These are phyloP conservation scores for Microtus richardsoni DNA, from an alignment of 2,113 vertebrate species.

Conservation along the genomic window DNA sequence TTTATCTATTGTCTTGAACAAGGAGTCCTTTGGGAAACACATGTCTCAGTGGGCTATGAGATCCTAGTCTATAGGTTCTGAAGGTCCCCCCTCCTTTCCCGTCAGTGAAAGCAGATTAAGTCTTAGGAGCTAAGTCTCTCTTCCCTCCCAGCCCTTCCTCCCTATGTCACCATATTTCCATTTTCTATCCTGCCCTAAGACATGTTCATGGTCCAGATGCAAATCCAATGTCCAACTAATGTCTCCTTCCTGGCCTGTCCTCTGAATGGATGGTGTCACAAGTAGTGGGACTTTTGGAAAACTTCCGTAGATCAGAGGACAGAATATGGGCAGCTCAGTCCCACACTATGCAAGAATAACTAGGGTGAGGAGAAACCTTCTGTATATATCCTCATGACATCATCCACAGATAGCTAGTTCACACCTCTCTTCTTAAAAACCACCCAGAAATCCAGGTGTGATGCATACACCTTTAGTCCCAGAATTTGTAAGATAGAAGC, in stretches of 20 bases:
- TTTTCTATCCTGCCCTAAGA: background rate
- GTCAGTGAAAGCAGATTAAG: background rate
- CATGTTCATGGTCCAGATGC: background rate
- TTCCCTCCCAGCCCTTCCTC: background rate
- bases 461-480: background rate
- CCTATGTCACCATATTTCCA: background rate
- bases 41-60: no score
- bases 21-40: background rate
- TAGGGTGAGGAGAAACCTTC: background rate
- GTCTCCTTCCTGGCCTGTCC: background rate
- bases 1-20: background rate
- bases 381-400: no score
- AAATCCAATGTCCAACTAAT: background rate
- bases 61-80: background rate
- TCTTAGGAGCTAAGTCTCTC: no score
- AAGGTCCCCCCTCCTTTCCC: background rate
- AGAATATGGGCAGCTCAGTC: background rate
- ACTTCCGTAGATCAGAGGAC: background rate
- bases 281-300: background rate
- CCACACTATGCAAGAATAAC: accelerated
- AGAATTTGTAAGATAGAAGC: background rate
- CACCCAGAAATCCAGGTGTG: background rate
- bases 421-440: background rate
- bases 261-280: background rate
- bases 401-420: background rate